phyloP scores from a whole-genome alignment of 1,140 invertebrate genomes.

The Anastrepha ludens region DNA sequence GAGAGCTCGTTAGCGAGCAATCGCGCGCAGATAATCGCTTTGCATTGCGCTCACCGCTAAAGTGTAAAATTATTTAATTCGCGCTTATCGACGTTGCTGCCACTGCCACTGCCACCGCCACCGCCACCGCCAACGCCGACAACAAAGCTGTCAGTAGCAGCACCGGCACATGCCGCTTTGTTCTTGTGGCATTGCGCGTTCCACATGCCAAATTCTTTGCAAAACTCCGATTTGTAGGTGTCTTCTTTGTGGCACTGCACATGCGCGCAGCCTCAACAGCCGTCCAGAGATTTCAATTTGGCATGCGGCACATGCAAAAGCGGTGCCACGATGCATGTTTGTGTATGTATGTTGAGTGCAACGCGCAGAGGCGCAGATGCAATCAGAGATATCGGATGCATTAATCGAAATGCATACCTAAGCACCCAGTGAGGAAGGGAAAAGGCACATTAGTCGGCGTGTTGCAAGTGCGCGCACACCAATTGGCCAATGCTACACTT shows the following conservation, averaged over 20 bases:
- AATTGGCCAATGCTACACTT: conserved; percentile 14
- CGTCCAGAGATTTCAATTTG: conserved; percentile 37
- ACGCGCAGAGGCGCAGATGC: conserved; percentile 24
- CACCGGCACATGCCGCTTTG: background rate
- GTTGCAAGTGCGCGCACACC: conserved; percentile 27
- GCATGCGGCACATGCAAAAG: conserved; percentile 43
- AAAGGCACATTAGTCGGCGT: conserved; percentile 17
- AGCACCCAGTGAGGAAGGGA: background rate
- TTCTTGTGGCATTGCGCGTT: background rate
- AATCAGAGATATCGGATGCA: conserved; percentile 41
- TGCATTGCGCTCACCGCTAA: conserved; percentile 42
- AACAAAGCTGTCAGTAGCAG: conserved; percentile 25
- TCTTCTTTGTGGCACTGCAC: conserved; percentile 45
- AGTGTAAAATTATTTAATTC: conserved; percentile 53
- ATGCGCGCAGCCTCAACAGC: background rate
- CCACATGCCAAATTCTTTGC: conserved; percentile 46
- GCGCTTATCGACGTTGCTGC: conserved; percentile 15
- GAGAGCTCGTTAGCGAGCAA: conserved; percentile 48
- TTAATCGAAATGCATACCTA: conserved; percentile 24
- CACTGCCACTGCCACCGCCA: background rate
- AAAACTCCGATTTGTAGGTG: conserved; percentile 43
- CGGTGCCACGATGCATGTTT: background rate
- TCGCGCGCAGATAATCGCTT: conserved; percentile 48
- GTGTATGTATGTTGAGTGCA: background rate
- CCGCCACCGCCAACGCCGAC: background rate